Evolutionary conservation across 2,113 vertebrate genomes (phyloP), one percentile per base, ranked within the genome.

Genomic region (Dolichallabes microphthalmus): DNA sequence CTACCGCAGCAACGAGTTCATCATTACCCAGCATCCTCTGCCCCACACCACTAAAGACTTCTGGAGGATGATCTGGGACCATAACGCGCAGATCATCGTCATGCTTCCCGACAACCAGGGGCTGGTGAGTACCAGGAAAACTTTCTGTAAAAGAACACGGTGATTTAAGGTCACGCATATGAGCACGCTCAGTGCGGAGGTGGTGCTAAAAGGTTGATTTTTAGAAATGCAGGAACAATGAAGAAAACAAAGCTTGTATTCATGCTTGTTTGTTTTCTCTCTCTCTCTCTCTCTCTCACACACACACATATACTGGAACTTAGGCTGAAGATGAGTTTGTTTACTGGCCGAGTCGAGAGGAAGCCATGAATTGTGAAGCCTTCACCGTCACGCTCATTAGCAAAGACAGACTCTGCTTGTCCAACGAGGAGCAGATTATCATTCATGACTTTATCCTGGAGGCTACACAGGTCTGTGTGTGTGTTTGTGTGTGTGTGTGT

Each of bases 41-140:
- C 97, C 97, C 82, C 97, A 98, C 75, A 98, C 97, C 0, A 98
- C 96, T 88, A 97, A 97, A 92, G 98, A 98, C 89, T 98, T 98
- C 94, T 99, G 98, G 98, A 92, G 97, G 90, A 98, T 98, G 97
- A 98, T 98, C 90, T 98, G 97, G 97, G 97, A 98, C 92, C 97
- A 99, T 89, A 99, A 98, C 0, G 96, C 97, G 77, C 97, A 98
- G 93, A 97, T 98, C 92, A 97, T 98, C 55, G 96, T 98, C 93
- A 98, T 98, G 97, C 93, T 98, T 93, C 98, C 98, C 0, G 96
- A 97, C 92, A 97, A 96, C 92, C 95, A 97, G 88, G 96, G 96
- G 90, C 94, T 98, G 95, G 98, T 98, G 93, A 92, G 96, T 92
- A 13, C 3, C 35, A 39, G 35, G 27, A 11, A 9, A 52, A 50